Evolutionary conservation across 2,113 vertebrate genomes (phyloP).

Genomic region (Cinclus mexicanus): DNA sequence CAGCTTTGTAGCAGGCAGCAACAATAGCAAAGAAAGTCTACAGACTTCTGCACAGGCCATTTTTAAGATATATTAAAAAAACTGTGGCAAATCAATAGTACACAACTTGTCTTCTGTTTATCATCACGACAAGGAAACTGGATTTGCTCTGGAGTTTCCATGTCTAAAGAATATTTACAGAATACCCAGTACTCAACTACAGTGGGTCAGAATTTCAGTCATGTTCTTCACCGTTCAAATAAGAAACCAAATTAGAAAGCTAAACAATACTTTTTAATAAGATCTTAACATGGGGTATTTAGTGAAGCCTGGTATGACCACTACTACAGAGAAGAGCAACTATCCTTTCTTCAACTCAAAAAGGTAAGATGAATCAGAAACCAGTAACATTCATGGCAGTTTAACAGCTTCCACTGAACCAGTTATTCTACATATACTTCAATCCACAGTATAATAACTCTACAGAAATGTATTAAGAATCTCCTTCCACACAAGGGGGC

Average conservation of each 20-base stretch:
- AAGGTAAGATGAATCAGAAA: background rate
- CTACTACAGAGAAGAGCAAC: background rate
- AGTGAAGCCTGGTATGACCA: background rate
- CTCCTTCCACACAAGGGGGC: background rate
- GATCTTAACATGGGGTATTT: background rate
- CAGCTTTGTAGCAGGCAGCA: background rate
- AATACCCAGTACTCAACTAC: background rate
- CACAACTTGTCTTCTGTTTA: background rate
- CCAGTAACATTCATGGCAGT: background rate
- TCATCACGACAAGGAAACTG: background rate
- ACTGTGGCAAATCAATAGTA: background rate
- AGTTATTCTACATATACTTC: background rate
- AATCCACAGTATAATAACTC: background rate
- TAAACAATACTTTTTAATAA: background rate
- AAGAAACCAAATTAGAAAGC: background rate
- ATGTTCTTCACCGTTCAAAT: background rate
- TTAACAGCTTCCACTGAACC: background rate
- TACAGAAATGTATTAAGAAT: background rate
- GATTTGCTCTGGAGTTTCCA: background rate
- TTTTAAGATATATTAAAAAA: background rate
- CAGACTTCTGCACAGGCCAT: background rate
- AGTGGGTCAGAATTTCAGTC: background rate
- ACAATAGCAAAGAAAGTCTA: background rate
- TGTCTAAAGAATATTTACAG: background rate
- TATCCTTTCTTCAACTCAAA: background rate